Percentiles rank a stretch among this genome's conserved stretches.
Conservation (phyloP, 2,113 vertebrate species). For the Rhynchomys soricoides region DNA sequence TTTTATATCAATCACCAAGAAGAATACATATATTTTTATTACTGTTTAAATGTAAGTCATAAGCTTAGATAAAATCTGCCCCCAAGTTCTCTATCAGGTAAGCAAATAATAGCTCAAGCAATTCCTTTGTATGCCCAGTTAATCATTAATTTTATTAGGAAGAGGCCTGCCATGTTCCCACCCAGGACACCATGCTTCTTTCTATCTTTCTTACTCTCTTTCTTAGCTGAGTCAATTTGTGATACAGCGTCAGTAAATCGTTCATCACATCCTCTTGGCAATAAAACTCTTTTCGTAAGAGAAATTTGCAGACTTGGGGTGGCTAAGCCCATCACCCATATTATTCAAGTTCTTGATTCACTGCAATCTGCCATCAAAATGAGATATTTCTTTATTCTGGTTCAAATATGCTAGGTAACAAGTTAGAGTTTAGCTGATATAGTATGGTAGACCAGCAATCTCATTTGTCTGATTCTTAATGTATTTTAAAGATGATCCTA, state of each 20-base stretch:
- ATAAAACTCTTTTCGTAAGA: neutral
- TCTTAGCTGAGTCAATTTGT: slow-evolving; percentile 32
- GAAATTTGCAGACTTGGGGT: neutral
- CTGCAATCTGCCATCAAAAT: neutral
- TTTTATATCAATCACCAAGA: neutral
- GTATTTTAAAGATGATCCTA: neutral
- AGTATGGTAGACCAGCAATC: neutral
- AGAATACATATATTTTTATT: neutral
- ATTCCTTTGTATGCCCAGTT: neutral
- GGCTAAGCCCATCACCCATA: neutral
- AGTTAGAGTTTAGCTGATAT: neutral
- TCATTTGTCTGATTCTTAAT: neutral
- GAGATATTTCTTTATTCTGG: slow-evolving; percentile 14
- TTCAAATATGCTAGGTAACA: neutral
- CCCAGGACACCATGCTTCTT: neutral
- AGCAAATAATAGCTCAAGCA: slow-evolving; percentile 70
- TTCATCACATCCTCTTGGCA: slow-evolving; percentile 65
- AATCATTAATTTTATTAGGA: slow-evolving; percentile 71
- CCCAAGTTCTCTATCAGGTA: slow-evolving; percentile 35
- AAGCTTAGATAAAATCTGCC: slow-evolving; percentile 51
- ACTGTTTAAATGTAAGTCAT: slow-evolving; percentile 52
- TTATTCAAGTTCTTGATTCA: slow-evolving; percentile 43
- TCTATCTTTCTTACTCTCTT: slow-evolving; percentile 31
- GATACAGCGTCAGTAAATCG: slow-evolving; percentile 25
- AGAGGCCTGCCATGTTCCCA: slow-evolving; percentile 1